Conservation (phyloP, 2,797 vertebrate genomes). For the Oreochromis grahami region DNA sequence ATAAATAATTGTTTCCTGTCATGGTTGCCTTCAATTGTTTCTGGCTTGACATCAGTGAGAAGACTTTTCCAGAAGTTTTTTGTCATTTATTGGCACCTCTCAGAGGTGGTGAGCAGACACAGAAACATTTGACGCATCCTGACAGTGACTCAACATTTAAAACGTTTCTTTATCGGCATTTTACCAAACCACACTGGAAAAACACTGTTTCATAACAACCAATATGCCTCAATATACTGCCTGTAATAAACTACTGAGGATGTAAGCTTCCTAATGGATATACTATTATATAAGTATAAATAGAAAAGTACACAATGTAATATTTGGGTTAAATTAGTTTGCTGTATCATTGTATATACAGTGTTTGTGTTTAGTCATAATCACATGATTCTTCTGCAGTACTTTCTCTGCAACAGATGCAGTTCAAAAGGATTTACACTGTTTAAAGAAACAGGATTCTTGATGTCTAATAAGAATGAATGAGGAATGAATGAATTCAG, state of each 20-base stretch:
- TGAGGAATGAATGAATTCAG: background rate
- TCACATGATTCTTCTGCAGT: background rate
- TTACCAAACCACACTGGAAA: background rate
- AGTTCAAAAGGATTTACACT: background rate
- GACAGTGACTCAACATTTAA: slow-evolving; percentile 39
- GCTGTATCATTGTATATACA: background rate
- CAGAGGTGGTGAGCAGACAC: slow-evolving; percentile 3
- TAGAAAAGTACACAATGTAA: background rate
- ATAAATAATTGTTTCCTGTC: background rate
- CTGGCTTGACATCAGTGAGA: background rate
- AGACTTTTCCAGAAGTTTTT: slow-evolving; percentile 76
- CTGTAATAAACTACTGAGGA: background rate
- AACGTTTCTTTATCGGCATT: background rate
- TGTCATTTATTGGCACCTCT: slow-evolving; percentile 41
- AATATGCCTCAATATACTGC: background rate
- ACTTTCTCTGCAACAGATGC: background rate
- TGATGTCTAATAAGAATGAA: background rate
- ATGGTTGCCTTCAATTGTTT: rapidly evolving
- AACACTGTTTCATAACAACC: background rate
- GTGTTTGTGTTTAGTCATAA: background rate
- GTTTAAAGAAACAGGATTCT: background rate
- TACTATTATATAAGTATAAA: background rate
- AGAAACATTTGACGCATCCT: slow-evolving; percentile 47
- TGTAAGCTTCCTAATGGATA: background rate
- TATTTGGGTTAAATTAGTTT: background rate